Evolutionary conservation across 2,888 invertebrate genomes (phyloP), one percentile per base, ranked within the genome.

Genomic region (Allacma fusca): DNA sequence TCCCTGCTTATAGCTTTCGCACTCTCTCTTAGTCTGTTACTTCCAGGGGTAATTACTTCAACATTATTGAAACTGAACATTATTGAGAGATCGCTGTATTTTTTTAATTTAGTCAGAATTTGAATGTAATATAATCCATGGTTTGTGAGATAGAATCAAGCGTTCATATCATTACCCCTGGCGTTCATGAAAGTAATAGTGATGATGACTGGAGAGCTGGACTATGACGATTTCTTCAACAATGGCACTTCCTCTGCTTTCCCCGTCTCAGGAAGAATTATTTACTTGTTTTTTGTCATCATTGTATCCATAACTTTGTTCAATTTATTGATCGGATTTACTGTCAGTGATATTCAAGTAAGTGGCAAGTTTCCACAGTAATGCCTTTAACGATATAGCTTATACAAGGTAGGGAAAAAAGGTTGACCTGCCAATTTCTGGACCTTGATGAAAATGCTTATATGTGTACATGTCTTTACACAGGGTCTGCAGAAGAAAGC

Each of bases 271-370:
- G 81, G 79, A 1, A 80, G 82, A 29, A 70, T 83, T 19, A 57
- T 83, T 34, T 83, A 77, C 43, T 76, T 73, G 7, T 59, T 75
- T 21, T 83, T 83, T 43, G 80, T 80, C 1, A 73, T 82, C 29
- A 77, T 82, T 12, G 81, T 83, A 7, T 81, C 83, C 0, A 81
- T 83, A 12, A 81, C 81, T 16, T 69, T 83, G 24, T 83, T 82
- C 57, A 83, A 83, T 69, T 67, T 83, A 19, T 78, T 83, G 0
- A 82, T 83, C 50, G 83, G 81, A 67, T 81, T 83, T 26, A 83
- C 83, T 23, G 81, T 83, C 44, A 80, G 78, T 21, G 83, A 83
- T 68, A 82, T 81, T 73, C 82, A 82, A 74, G 83, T 80, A 76
- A 50, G 43, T 9, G 4, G 4, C 57, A 57, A 57, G 4, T n/a